Evolutionary conservation across 2,113 vertebrate species (phyloP).

Genomic region (Mungos mungo): DNA sequence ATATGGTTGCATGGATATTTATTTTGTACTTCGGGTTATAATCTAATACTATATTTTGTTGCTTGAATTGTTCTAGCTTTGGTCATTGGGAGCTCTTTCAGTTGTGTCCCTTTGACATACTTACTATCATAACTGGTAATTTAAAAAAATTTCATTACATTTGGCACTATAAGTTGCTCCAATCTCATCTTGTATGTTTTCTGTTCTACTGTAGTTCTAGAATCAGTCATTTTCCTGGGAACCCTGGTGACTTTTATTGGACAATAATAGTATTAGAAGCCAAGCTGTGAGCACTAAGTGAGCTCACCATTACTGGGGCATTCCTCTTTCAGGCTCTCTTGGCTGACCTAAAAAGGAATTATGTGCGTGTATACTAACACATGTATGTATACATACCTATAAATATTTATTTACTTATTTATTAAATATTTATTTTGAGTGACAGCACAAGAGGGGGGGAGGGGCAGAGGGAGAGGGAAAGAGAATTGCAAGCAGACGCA

Average conservation of each 20-base stretch:
- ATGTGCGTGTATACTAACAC: not conserved
- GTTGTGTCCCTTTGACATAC: not conserved
- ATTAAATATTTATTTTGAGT: too few species aligned
- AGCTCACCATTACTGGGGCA: not conserved
- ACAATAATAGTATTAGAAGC: not conserved
- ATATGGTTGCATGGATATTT: not conserved
- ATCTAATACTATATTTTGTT: not conserved
- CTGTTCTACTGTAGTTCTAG: not conserved
- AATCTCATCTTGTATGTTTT: not conserved
- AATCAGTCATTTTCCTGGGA: not conserved
- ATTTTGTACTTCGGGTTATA: not conserved
- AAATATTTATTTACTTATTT: not conserved
- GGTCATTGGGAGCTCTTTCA: not conserved
- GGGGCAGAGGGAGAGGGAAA: too few species aligned
- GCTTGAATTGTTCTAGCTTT: not conserved
- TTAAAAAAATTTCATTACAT: not conserved
- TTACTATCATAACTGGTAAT: not conserved
- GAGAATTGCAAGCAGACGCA: too few species aligned
- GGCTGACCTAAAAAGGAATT: not conserved
- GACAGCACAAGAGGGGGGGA: too few species aligned
- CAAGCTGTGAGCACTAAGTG: not conserved
- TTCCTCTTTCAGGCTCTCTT: not conserved
- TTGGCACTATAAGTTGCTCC: not conserved
- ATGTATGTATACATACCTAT: not conserved
- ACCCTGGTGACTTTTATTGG: not conserved